phyloP scores from a whole-genome alignment of 2,888 invertebrate genomes.

The Meloe dianella region DNA sequence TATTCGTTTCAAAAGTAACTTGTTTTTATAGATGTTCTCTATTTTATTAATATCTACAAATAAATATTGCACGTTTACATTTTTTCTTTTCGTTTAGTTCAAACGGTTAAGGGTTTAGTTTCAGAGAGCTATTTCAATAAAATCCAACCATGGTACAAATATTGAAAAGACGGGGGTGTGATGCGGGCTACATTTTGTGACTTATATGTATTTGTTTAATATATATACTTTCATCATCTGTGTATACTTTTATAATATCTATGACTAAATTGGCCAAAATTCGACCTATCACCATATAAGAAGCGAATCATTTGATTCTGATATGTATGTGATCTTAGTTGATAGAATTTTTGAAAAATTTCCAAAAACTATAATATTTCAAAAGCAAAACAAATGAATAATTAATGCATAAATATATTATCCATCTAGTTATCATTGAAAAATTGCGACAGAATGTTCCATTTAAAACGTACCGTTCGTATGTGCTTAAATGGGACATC shows the following conservation, averaged over 20 bases:
- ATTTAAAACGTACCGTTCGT: not conserved
- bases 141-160: constrained; percentile 53
- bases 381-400: not conserved
- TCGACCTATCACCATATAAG: constrained; percentile 56
- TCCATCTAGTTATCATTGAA: not conserved
- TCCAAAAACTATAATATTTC: constrained; percentile 16
- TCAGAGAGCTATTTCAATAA: constrained; percentile 54
- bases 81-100: not conserved
- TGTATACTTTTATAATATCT: constrained; percentile 12
- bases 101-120: not conserved
- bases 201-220: constrained; percentile 25
- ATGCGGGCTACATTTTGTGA: constrained; percentile 51
- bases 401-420: not conserved
- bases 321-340: constrained; percentile 62
- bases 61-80: constrained; percentile 5
- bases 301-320: constrained; percentile 59
- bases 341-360: constrained; percentile 52
- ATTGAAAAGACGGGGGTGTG: constrained; percentile 48
- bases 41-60: not conserved
- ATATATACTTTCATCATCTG: not conserved
- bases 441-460: not conserved
- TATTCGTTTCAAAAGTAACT: not conserved
- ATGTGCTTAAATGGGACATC: not conserved
- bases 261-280: constrained; percentile 40
- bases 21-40: not conserved